Conservation (phyloP, 2,113 vertebrate genomes). For the Elgaria multicarinata region DNA sequence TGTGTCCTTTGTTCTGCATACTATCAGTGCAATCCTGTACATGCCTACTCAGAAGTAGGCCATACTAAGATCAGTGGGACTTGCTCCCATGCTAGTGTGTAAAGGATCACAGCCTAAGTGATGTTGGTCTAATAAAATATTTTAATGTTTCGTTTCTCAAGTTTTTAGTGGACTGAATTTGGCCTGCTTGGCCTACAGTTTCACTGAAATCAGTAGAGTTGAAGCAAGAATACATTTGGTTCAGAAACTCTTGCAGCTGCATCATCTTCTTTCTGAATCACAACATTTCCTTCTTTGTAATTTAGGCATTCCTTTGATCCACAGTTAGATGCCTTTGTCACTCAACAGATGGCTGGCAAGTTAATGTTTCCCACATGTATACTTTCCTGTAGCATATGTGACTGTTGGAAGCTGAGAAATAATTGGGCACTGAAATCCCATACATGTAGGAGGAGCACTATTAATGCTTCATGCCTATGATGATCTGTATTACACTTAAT, state of each 20-base stretch:
- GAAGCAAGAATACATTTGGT: not conserved
- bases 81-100: not conserved
- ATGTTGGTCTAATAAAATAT: not conserved
- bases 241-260: slow-evolving; percentile 21
- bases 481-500: not conserved
- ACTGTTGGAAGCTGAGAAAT: slow-evolving; percentile 33
- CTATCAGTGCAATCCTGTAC: not conserved
- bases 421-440: slow-evolving; percentile 37
- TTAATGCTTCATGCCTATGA: not conserved
- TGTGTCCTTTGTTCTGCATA: not conserved
- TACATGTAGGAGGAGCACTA: slow-evolving; percentile 2
- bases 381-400: slow-evolving; percentile 30
- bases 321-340: slow-evolving; percentile 57
- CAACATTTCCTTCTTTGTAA: slow-evolving; percentile 45
- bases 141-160: not conserved
- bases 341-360: slow-evolving; percentile 46
- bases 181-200: not conserved
- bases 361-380: slow-evolving; percentile 41
- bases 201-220: not conserved
- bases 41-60: not conserved
- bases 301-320: slow-evolving; percentile 44
- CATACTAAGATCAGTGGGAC: not conserved
- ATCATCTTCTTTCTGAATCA: slow-evolving; percentile 45
- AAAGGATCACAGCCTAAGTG: not conserved
- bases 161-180: not conserved